Evolutionary conservation across 2,888 invertebrate species (phyloP), one percentile per base, ranked within the genome.

Genomic region (Neuroscelio doddi): DNA sequence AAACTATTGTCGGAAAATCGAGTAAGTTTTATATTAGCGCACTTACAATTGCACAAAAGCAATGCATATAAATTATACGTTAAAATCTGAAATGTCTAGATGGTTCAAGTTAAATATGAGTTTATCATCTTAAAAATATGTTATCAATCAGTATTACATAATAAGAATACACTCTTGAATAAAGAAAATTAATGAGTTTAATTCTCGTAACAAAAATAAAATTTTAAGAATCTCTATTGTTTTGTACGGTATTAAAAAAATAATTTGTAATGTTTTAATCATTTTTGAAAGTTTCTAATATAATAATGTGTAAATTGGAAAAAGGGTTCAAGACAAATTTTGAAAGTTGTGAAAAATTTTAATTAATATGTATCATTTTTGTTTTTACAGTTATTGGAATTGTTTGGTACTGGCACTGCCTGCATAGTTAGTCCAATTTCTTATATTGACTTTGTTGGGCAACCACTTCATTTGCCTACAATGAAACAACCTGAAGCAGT

Each of bases 361-460:
- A 15, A 42, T 44, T 56, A 34, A 10, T 8, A 41, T 41, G 26
- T 32, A 16, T n/a, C 2, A 34, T 9, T 49, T 36, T 57, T 70
- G 71, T 71, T 70, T 59, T 87, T 87, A 0, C 86, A 98, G 97
- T 85, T 99, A 70, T 83, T 96, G 72, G 99, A 99, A 86, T 88
- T 98, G 85, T 99, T 99, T 85, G 99, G 98, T 57, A 90, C 96
- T n/a, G 99, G 99, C 53, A 99, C 99, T 16, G 99, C 99, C 0
- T 96, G 96, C 75, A 89, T 97, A 42, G 93, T 99, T 12, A 95
- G 94, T 77, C 98, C 99, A 0, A 91, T 99, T 52, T 92, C 93
- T 56, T 89, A 90, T 64, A 94, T 99, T 63, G 89, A 92, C 53
- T 98, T 93, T 85, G 78, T 92, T 72, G 93, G 90, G 2, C 86